Base-by-base conservation (phyloP, 1,140 invertebrate species). In the Vanessa tameamea region DNA sequence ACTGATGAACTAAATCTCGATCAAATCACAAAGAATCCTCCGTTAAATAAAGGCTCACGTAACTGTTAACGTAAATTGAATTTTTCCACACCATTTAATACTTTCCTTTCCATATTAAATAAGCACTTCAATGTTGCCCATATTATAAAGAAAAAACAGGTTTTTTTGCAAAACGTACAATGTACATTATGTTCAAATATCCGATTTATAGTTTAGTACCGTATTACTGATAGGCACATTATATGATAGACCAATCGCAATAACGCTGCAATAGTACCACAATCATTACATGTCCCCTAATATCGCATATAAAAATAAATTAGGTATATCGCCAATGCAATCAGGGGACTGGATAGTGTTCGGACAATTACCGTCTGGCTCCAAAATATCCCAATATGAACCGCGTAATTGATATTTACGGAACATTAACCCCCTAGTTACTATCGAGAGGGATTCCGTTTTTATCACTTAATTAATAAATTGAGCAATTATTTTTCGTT, bases 381-480 rank as follows among this genome's bases (percentile, higher is more conserved):
- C 78, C 82, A 82, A 83, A 86, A 88, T 87, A 83, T 83, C 73
- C 83, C 82, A 80, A 85, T 88, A 85, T 81, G 79, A 81, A 76
- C 76, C 71, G 63, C 72, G 78, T 88, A 90, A 90, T 90, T 89
- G 88, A 90, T 90, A 90, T 90, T 90, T 90, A 89, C 85, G 85
- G 81, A 73, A 77, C 84, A 86, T 85, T 88, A 83, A 86, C 78
- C 80, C 80, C 69, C 75, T 71, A 65, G 73, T 72, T 59, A 71
- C 63, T 69, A 76, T 76, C 66, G 72, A 74, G 78, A 64, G 74
- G 74, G 70, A 72, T 74, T 47, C 26, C 70, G 69, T 72, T 76
- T 74, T 74, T 79, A 79, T 79, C 73, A 75, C 72, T 80, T 73
- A 80, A 81, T 82, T 79, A 74, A 79, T 79, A 77, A 81, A 82